Base-by-base conservation (phyloP, 2,113 vertebrate species). In the Burhinus bistriatus region DNA sequence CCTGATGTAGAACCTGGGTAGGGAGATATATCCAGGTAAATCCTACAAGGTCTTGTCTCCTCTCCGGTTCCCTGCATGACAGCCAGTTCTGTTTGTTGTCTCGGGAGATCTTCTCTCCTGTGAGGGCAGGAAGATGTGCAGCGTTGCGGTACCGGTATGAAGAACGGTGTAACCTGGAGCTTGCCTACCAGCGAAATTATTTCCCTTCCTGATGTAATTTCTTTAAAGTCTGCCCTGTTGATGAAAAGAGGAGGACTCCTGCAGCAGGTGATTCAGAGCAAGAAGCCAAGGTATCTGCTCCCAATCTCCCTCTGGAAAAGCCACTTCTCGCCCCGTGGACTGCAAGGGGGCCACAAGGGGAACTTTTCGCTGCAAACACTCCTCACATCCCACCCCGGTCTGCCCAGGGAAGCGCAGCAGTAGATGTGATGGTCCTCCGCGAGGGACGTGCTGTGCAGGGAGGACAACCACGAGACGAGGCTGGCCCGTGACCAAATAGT, bases 381-480 rank as follows among this genome's bases (percentile, higher is more conserved):
- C 22, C 42, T 20, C 27, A 9, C 11, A 9, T 21, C 61, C 29
- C 38, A 0, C 2, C 25, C 12, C 25, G 38, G 4, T 22, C 29
- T 34, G 44, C 5, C 32, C 52, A 11, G 16, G 26, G 26, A 26
- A 22, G 26, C 1, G 0, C 15, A 3, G 51, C 49, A 73, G 9
- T 2, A 6, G 54, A 29, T 1, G 23, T 0, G 3, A 5, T 2
- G 9, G 6, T 32, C 54, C 16, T 82, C 42, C 58, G 7, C 1
- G 3, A 51, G 68, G n/a, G 59, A 26, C 0, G 1, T 32, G 68
- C 32, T 2, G 0, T 8, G 42, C 12, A 7, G 26, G 42, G 34
- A 71, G 93, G 22, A 85, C 30, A 80, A 54, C 55, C 12, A 1
- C 61, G 66, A 76, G 45, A 59, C 2, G 0, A n/a, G n/a, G 9